Evolutionary conservation across 2,888 invertebrate genomes (phyloP), one percentile per base, ranked within the genome.

Genomic region (Gortyna flavago): DNA sequence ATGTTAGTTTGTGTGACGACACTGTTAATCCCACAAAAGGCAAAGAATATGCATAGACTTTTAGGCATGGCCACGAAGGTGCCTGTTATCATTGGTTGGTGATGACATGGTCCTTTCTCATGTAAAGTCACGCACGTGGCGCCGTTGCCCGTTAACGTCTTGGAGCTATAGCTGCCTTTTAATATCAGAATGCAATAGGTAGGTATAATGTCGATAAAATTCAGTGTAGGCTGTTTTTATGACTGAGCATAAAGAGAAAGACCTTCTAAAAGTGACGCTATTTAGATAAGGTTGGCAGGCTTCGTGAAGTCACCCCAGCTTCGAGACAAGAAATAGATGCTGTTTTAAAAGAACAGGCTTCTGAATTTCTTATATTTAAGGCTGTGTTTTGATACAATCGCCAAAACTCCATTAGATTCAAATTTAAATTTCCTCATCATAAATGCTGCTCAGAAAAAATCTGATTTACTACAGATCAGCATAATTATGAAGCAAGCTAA

Each of bases 1-100:
- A 83, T 95, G 96, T 96, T 91, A 93, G 91, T 93, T 72, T 74
- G 44, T 70, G 57, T 54, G 9, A 32, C n/a, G 11, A n/a, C 5
- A 57, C 54, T 25, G 11, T 54, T 54, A 54, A 54, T 54, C n/a
- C 54, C n/a, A 54, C 54, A 54, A 54, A n/a, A 5, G 54, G 11
- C n/a, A 25, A 4, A n/a, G 25, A 4, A 54, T 54, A 54, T 54
- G 54, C 25, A 2, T 54, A 54, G 9, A 9, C 25, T n/a, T 25
- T 54, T 4, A 54, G 11, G 25, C 25, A n/a, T 54, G 25, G 54
- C 51, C 21, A 51, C 51, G 51, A 18, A 48, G 7, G 11, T 54
- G 25, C 25, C 25, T 54, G 25, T 54, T 54, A 9, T 25, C 54
- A 25, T 54, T 54, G 25, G 25, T 9, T 25, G 9, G 25, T 25